phyloP scores from a whole-genome alignment of 2,797 vertebrate species.

The Acanthurus lineatus region DNA sequence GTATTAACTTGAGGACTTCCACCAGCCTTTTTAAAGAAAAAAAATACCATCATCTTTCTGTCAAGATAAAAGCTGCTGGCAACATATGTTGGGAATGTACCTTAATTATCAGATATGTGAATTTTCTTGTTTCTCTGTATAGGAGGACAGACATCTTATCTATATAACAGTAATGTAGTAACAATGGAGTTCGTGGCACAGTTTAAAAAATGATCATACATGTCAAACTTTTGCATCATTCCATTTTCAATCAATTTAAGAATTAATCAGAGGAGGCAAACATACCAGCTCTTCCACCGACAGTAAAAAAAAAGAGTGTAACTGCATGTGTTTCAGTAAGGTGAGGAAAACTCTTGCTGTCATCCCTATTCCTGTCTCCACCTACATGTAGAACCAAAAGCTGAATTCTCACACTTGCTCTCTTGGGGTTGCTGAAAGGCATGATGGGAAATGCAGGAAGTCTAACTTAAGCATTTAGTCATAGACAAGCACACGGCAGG shows the following conservation, averaged over 20 bases:
- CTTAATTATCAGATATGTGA: not conserved
- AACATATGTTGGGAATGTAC: not conserved
- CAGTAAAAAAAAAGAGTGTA: not conserved
- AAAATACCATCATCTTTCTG: not conserved
- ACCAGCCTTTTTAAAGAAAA: not conserved
- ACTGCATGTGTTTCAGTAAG: not conserved
- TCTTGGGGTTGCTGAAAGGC: conserved; percentile 46
- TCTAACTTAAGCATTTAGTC: conserved; percentile 17
- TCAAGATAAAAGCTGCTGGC: not conserved
- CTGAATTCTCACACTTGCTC: conserved; percentile 49
- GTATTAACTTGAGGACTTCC: not conserved
- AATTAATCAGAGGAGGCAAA: not conserved
- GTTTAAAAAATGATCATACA: not conserved
- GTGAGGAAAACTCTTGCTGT: conserved; percentile 31
- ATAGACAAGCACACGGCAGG: not conserved
- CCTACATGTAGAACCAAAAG: conserved; percentile 49
- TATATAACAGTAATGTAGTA: not conserved
- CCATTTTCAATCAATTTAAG: not conserved
- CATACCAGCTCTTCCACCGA: not conserved
- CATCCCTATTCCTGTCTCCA: conserved; percentile 61
- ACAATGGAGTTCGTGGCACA: not conserved
- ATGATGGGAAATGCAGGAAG: conserved; percentile 67
- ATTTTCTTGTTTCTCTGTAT: not conserved
- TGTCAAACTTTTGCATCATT: not conserved
- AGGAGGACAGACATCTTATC: not conserved